A percentile compares a stretch with the other conserved stretches of the same genome.
Evolutionary conservation across 37 sponge, comb jelly and placozoan genomes (phyloP).

Genomic region (Dysidea cf. avara): DNA sequence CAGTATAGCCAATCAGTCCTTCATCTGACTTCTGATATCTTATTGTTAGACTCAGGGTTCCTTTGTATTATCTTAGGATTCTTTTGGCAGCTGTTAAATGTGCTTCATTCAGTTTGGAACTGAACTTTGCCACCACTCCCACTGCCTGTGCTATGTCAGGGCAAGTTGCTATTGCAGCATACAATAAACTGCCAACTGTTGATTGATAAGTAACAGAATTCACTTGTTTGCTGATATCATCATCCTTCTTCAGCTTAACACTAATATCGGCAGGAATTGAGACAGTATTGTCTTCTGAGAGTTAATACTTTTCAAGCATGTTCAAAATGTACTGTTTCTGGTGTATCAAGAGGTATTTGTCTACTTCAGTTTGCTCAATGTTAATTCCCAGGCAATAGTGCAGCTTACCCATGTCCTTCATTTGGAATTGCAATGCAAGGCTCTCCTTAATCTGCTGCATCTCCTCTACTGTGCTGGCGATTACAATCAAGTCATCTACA

Average conservation of each 20-base stretch:
- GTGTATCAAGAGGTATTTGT: slow-evolving; percentile 11
- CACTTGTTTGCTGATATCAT: slow-evolving; percentile 37
- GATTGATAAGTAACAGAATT: slow-evolving; percentile 38
- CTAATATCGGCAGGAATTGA: slow-evolving; percentile 39
- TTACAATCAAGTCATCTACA: slow-evolving; percentile 28
- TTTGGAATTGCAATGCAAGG: slow-evolving; percentile 14
- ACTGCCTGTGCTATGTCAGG: not conserved
- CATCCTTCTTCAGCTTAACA: slow-evolving; percentile 45
- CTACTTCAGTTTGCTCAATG: slow-evolving; percentile 19
- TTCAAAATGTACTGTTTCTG: slow-evolving; percentile 47
- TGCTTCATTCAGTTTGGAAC: slow-evolving; percentile 13
- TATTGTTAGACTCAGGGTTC: too few relatives aligned
- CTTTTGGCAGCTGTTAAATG: slow-evolving; percentile 17
- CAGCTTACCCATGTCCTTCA: slow-evolving; percentile 61
- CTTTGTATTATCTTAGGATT: too few relatives aligned
- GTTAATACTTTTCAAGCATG: slow-evolving; percentile 30
- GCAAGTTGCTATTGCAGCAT: slow-evolving; percentile 9
- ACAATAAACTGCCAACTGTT: slow-evolving; percentile 40
- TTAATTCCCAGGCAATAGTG: slow-evolving; percentile 53
- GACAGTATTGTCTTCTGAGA: slow-evolving; percentile 40
- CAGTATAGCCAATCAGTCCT: too few relatives aligned
- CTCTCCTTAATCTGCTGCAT: slow-evolving; percentile 18
- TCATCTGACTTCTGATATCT: too few relatives aligned
- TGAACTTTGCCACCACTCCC: slow-evolving; percentile 33
- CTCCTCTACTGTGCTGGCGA: slow-evolving; percentile 4